Evolutionary conservation across 1,140 invertebrate genomes (phyloP).

Genomic region (Bombus balteatus): DNA sequence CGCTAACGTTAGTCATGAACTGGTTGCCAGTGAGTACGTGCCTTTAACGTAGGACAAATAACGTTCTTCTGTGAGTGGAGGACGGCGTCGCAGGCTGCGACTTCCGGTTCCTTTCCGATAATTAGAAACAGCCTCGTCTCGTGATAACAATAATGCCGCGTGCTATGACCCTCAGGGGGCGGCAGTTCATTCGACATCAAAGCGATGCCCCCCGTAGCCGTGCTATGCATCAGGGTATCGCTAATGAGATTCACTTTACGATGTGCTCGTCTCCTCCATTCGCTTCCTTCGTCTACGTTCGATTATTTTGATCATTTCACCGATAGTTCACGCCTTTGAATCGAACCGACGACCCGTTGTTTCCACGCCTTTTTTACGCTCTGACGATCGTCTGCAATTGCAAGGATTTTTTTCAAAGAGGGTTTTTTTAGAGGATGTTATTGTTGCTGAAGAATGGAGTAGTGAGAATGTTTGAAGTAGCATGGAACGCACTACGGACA

Average conservation of each 20-base stretch:
- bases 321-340: constrained; percentile 60
- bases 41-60: background rate
- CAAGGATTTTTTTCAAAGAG: background rate
- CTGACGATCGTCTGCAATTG: constrained; percentile 21
- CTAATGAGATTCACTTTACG: constrained; percentile 83
- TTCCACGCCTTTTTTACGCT: constrained; percentile 6
- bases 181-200: constrained; percentile 80
- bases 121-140: constrained; percentile 65
- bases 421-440: background rate
- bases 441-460: too few species aligned
- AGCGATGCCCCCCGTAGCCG: constrained; percentile 70
- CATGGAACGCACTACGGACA: too few species aligned
- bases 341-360: background rate
- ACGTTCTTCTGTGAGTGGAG: constrained; percentile 4
- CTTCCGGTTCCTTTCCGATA: constrained; percentile 68
- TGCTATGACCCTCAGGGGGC: constrained; percentile 70
- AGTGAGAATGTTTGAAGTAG: too few species aligned
- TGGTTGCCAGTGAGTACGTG: too few species aligned
- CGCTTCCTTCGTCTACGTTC: constrained; percentile 55
- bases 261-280: constrained; percentile 60
- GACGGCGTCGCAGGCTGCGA: constrained; percentile 47
- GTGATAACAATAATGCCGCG: constrained; percentile 65
- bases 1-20: background rate
- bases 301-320: constrained; percentile 70
- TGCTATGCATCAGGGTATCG: constrained; percentile 76